These are phyloP conservation scores for Caenorhabditis brenneri DNA, from an alignment of 1,140 invertebrate species.

Conservation along the genomic window DNA sequence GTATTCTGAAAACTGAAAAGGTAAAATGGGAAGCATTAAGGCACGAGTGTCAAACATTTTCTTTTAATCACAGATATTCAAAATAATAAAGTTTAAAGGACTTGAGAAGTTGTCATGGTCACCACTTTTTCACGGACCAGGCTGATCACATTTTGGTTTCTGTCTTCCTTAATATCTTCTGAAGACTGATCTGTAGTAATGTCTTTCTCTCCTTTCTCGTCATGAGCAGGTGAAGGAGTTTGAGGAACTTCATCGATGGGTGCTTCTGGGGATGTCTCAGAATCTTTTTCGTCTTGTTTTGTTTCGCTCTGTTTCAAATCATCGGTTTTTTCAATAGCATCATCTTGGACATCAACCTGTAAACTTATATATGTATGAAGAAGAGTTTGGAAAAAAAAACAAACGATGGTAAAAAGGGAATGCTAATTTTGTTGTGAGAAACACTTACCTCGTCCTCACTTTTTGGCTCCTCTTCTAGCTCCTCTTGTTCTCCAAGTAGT, in stretches of 20 bases:
- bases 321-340: neutral
- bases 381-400: too few species aligned
- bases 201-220: neutral
- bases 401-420: too few species aligned
- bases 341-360: neutral
- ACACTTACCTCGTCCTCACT: slow-evolving; percentile 19
- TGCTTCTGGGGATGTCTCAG: neutral
- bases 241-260: neutral
- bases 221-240: too few species aligned
- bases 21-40: slow-evolving; percentile 12
- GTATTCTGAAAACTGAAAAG: neutral
- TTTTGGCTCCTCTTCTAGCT: slow-evolving; percentile 11
- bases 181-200: neutral
- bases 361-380: too few species aligned
- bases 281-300: neutral
- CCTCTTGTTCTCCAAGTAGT: neutral
- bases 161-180: slow-evolving; percentile 21
- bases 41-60: slow-evolving; percentile 15
- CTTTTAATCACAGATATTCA: slow-evolving; percentile 4
- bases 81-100: neutral
- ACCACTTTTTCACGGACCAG: slow-evolving; percentile 16
- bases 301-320: neutral
- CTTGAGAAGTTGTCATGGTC: neutral
- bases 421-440: too few species aligned
- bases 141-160: slow-evolving; percentile 27